Conservation (phyloP, 2,797 vertebrate genomes). For the Sebastes minor region DNA sequence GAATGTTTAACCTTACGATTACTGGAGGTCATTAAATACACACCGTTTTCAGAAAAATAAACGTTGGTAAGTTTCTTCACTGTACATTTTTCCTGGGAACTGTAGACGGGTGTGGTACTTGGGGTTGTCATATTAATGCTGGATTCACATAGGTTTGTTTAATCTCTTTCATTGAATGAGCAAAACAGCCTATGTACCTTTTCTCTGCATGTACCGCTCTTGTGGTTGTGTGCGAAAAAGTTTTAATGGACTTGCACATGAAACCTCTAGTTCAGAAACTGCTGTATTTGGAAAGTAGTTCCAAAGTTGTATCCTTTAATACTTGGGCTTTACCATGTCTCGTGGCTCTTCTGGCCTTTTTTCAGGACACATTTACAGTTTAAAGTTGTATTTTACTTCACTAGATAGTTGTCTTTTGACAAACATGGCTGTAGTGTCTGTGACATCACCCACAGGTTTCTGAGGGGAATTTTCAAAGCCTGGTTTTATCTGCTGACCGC, state of each 20-base stretch:
- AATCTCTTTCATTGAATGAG: background rate
- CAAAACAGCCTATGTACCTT: background rate
- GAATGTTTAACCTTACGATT: background rate
- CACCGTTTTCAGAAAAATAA: background rate
- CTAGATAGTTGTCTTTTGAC: background rate
- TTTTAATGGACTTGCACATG: background rate
- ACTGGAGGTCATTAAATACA: background rate
- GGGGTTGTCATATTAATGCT: background rate
- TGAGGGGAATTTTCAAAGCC: too few relatives aligned
- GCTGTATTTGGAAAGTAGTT: background rate
- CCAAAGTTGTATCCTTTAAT: background rate
- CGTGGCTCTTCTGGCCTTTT: background rate
- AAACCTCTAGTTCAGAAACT: background rate
- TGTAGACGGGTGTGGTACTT: background rate
- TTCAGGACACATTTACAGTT: background rate
- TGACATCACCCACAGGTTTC: background rate
- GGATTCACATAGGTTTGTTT: background rate
- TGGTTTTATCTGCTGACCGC: background rate
- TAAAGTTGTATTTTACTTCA: slow-evolving; percentile 1
- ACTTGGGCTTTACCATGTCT: background rate
- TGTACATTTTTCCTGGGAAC: background rate
- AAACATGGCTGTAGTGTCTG: background rate
- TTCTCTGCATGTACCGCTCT: background rate
- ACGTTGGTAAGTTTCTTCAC: background rate
- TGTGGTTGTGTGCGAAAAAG: background rate